These are phyloP conservation scores for Lycaon pictus DNA, from an alignment of 2,113 vertebrate genomes.

Conservation along the genomic window DNA sequence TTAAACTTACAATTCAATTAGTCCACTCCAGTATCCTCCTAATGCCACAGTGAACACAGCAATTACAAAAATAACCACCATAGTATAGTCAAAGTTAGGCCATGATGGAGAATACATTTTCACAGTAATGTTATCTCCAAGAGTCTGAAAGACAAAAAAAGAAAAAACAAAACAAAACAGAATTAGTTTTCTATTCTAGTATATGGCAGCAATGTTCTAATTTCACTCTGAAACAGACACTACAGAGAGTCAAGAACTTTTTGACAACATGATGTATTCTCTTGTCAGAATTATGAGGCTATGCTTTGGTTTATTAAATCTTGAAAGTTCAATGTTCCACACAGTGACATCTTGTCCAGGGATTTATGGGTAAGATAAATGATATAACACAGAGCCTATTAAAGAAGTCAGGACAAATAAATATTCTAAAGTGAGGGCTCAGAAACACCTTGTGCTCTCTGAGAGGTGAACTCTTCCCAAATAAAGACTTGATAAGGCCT, in stretches of 20 bases:
- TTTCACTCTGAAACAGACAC: not conserved
- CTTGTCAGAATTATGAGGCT: not conserved
- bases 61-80: constrained; percentile 94
- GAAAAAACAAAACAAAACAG: not conserved
- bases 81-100: constrained; percentile 91
- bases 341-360: not conserved
- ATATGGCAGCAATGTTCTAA: not conserved
- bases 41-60: constrained; percentile 92
- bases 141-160: constrained; percentile 85
- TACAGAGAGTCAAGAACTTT: not conserved
- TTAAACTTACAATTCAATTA: constrained; percentile 91
- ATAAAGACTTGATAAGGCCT: not conserved
- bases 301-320: constrained; percentile 33
- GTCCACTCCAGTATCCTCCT: constrained; percentile 96
- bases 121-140: constrained; percentile 88
- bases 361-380: constrained; percentile 30
- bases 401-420: constrained; percentile 41
- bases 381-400: not conserved
- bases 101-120: constrained; percentile 91
- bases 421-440: not conserved
- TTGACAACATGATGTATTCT: not conserved
- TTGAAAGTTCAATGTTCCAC: not conserved
- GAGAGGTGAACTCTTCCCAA: not conserved
- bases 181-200: not conserved
- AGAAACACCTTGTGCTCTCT: not conserved